Percentiles rank a stretch among this genome's conserved stretches.
These are phyloP conservation scores for Agriopis leucophaearia DNA, from an alignment of 2,888 invertebrate genomes.

Conservation along the genomic window DNA sequence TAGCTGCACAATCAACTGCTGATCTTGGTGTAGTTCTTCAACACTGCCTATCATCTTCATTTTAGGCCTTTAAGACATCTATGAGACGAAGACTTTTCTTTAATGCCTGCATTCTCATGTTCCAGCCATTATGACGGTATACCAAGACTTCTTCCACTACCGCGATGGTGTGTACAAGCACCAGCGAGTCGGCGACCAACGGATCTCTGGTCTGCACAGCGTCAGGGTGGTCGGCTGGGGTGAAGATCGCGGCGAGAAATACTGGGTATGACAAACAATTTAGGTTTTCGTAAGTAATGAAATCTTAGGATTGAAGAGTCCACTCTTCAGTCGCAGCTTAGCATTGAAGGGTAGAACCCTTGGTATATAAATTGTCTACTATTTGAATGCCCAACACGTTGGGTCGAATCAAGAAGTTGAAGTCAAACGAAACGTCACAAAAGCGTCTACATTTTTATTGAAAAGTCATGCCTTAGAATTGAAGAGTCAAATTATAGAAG, in stretches of 20 bases:
- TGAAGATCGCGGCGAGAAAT: constrained; percentile 90
- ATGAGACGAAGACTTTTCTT: background rate
- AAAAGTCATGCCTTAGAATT: too few species aligned
- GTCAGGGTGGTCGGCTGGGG: constrained; percentile 98
- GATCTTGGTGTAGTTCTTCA: too few species aligned
- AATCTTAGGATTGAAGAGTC: background rate
- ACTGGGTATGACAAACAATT: constrained; percentile 90
- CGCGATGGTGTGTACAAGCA: constrained; percentile 93
- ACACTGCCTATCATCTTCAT: too few species aligned
- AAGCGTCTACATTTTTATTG: too few species aligned
- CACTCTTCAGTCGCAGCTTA: too few species aligned
- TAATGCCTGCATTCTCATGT: constrained; percentile 9
- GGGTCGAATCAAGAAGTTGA: background rate
- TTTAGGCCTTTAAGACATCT: too few species aligned
- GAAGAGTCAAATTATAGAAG: too few species aligned
- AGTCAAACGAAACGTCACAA: background rate
- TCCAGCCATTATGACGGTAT: constrained; percentile 94
- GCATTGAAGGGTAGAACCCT: background rate
- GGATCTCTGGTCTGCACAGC: constrained; percentile 92
- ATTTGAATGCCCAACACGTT: too few species aligned
- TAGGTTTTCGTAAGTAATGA: background rate
- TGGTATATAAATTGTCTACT: too few species aligned
- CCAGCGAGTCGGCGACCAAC: constrained; percentile 83
- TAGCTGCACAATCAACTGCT: too few species aligned
- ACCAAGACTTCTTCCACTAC: constrained; percentile 97